These are phyloP conservation scores for Tachycineta bicolor DNA, from an alignment of 2,113 vertebrate species.

Conservation along the genomic window DNA sequence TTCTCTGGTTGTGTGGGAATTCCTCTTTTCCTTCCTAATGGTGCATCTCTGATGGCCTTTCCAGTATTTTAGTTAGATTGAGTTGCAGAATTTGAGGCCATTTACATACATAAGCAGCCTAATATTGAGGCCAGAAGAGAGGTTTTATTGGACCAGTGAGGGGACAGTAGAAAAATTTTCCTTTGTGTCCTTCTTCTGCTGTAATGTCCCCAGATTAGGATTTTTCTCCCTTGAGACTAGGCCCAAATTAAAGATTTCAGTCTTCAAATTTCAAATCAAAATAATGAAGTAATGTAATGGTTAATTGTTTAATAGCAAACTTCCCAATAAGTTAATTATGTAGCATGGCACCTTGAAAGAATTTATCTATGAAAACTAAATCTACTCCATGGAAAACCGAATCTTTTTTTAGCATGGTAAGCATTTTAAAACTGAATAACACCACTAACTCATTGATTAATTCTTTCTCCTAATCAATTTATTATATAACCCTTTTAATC, in stretches of 20 bases:
- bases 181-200: background rate
- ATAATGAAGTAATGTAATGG: background rate
- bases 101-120: background rate
- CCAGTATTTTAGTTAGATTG: background rate
- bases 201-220: background rate
- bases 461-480: background rate
- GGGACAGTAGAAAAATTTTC: background rate
- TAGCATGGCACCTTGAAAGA: background rate
- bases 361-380: background rate
- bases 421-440: background rate
- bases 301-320: background rate
- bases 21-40: background rate
- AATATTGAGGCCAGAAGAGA: background rate
- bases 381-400: fast-evolving
- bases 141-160: background rate
- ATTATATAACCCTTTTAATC: background rate
- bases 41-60: background rate
- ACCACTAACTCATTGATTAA: background rate
- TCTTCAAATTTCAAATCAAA: background rate
- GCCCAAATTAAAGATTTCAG: background rate
- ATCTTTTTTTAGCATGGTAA: background rate
- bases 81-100: background rate
- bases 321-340: background rate
- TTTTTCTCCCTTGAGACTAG: background rate
- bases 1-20: background rate